Evolutionary conservation across 2,797 vertebrate species (phyloP), one percentile per base, ranked within the genome.

Genomic region (Fratercula arctica): DNA sequence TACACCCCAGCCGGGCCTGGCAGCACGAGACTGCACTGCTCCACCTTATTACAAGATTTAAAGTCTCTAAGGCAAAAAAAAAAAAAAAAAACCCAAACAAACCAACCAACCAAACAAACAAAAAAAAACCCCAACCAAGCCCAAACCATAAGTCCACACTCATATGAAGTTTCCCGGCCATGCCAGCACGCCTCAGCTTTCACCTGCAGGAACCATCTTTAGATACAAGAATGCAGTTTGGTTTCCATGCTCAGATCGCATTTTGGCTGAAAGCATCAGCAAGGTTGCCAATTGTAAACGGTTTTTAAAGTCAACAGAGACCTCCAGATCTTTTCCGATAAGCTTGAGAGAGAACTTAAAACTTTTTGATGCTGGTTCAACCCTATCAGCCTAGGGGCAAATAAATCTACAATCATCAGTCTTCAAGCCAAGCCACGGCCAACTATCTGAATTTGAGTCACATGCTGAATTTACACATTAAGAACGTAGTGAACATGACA

Each of bases 211-310:
- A 59, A 91, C 75, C 85, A 25, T 77, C 85, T 73, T 45, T 51
- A 90, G 67, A 39, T 57, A 66, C 21, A 84, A 69, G 63, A 77
- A 85, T 1, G 46, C 66, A 70, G 75, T 51, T 90, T 29, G 39
- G 35, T 85, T 90, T 95, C 90, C 85, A 67, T 2, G 0, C 64
- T 95, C 79, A 13, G 21, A 83, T 73, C 29, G 2, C 61, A 14
- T 76, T 93, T 78, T 95, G 95, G 92, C 95, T 81, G 67, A n/a
- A 91, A 81, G 46, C 41, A 77, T 43, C 75, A 23, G 56, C 33
- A 60, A 72, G 46, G 64, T 1, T 95, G 96, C 95, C 96, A 95
- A 35, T 2, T 69, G n/a, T 51, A 93, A 97, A 90, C 15, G 15
- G 13, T 28, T 85, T 91, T 88, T 39, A 23, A 93, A 76, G 45